Conservation (phyloP, 2,113 vertebrate genomes). For the Microcebus murinus region DNA sequence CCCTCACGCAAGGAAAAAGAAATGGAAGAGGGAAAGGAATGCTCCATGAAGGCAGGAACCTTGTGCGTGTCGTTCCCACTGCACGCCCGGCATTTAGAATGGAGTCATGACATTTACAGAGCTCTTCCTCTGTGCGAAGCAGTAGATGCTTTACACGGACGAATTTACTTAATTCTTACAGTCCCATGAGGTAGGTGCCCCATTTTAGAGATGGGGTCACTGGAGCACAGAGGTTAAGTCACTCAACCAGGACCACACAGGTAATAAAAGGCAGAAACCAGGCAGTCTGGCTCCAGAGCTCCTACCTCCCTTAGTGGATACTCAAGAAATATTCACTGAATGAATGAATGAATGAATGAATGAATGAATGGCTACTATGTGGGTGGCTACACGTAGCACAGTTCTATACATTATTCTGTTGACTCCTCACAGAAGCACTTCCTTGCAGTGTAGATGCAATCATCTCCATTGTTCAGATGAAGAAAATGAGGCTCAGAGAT, state of each 20-base stretch:
- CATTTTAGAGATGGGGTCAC: background rate
- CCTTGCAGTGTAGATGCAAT: background rate
- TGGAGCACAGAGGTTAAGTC: constrained; percentile 34
- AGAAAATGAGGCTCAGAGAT: constrained; percentile 34
- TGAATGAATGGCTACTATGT: background rate
- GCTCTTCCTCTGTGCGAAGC: background rate
- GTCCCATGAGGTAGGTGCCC: background rate
- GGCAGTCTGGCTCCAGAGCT: background rate
- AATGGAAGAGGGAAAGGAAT: background rate
- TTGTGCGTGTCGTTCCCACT: background rate
- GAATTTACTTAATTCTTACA: background rate
- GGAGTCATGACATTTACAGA: background rate
- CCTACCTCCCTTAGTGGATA: background rate
- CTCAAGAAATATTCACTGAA: background rate
- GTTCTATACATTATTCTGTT: background rate
- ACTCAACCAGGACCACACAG: background rate
- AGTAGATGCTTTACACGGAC: background rate
- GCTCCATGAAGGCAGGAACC: background rate
- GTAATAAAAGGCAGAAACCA: constrained; percentile 8
- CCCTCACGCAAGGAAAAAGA: background rate
- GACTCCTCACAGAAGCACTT: background rate
- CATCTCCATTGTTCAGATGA: background rate
- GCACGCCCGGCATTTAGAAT: background rate
- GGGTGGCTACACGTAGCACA: background rate
- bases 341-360: constrained; percentile 23